Base-by-base conservation (phyloP, 2,888 invertebrate genomes). In the Drosophila demipolita region DNA sequence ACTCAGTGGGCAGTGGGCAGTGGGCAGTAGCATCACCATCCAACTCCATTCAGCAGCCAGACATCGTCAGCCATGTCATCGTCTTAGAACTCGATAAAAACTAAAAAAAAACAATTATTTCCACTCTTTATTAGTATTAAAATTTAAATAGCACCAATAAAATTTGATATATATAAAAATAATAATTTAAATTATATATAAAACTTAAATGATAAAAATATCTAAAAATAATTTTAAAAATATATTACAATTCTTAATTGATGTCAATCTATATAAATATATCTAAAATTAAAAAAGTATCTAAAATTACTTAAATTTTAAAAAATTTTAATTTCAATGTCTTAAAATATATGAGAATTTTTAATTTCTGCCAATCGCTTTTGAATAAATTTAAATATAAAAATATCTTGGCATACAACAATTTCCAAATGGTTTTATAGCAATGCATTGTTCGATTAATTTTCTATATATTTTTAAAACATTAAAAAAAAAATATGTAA, bases 21-120 rank as follows among this genome's bases (percentile, higher is more conserved):
- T 66, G 45, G 74, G 67, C 74, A 69, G 66, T 65, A 68, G 45
- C 83, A 20, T 73, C 73, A 40, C 48, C 68, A 67, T 59, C 62
- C 65, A 53, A 61, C 35, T 33, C 67, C 61, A 62, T 33, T 66
- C 59, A 62, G 61, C 64, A 50, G 67, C 52, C 53, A 55, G 69
- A 33, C 66, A 59, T 63, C 26, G 26, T 26, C 4, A 26, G 62
- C 49, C 20, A 38, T 15, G 42, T 48, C 53, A 82, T 9, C 17
- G 7, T 5, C 23, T 9, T 17, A 57, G 9, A 6, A 35, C 3
- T 42, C 7, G 23, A 8, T 9, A 36, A 33, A 42, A 26, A 26
- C 6, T 8, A 40, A 29, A 57, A 35, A 26, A 9, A 20, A 20
- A 17, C 26, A 4, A n/a, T 29, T 2, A 55, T 11, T 11, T 9